Base-by-base conservation (phyloP, 2,797 vertebrate species). In the Poeciliopsis gracilis region DNA sequence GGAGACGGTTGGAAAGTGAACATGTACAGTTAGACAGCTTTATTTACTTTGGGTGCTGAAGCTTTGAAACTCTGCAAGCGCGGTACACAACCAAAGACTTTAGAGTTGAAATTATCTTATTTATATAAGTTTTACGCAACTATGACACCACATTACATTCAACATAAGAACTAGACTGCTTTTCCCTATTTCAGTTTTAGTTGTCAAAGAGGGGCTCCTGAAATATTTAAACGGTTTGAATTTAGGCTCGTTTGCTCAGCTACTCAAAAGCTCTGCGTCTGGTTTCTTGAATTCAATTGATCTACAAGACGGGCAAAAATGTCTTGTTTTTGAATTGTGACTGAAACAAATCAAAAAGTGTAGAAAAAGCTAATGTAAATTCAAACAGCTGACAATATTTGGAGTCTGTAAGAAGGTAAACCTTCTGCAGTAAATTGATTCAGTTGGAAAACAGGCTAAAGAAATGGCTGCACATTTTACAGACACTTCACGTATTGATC, bases 1-100 rank as follows among this genome's bases (percentile, higher is more conserved):
- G 49, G 47, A 79, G 61, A 23, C n/a, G 72, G 25, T 47, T 36
- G 59, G 66, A 71, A 83, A 77, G 70, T 55, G 66, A 76, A 41
- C 28, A 81, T 63, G 43, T 66, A 79, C 74, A 79, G 5, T 71
- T 71, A 8, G n/a, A 28, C 67, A 1, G 12, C 28, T 45, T 70
- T 46, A 16, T 46, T 70, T 70, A 16, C 43, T n/a, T 43, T 69
- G 25, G 25, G n/a, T 8, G 41, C 66, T 13, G 23, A 41, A n/a
- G 66, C 25, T 41, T 3, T 69, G 36, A 69, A 43, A 43, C 10
- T 41, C 66, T 69, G 20, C 38, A 69, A 69, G 38, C 2, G 10
- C 23, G 20, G 36, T 43, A n/a, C 41, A n/a, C 25, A 5, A 69
- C 66, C 57, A 61, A 69, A 69, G 23, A 69, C 43, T n/a, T 43